Conservation (phyloP, 2,113 vertebrate species). For the Larimichthys polyactis region DNA sequence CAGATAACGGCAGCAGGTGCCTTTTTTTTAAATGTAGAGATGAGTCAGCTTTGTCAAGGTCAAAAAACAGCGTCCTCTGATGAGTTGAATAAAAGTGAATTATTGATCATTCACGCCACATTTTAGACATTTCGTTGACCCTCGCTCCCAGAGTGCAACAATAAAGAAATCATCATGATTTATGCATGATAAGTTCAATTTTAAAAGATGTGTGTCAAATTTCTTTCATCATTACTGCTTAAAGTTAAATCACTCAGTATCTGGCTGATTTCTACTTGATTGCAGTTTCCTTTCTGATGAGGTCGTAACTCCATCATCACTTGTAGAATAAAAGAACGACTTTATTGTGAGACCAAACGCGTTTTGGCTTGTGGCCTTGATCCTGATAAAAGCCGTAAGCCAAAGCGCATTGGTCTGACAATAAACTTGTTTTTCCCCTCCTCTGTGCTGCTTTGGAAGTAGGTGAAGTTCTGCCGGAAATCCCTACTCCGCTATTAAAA, state of each 20-base stretch:
- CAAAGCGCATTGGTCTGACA: too few species aligned
- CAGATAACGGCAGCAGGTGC: constrained; percentile 26
- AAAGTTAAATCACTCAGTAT: background rate
- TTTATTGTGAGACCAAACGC: too few species aligned
- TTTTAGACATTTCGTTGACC: background rate
- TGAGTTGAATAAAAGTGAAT: constrained; percentile 4
- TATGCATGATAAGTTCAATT: background rate
- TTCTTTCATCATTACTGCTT: background rate
- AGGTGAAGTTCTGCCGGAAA: too few species aligned
- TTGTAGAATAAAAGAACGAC: background rate
- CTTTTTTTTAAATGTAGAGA: background rate
- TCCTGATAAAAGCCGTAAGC: too few species aligned
- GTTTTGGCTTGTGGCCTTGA: too few species aligned
- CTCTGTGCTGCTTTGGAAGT: too few species aligned
- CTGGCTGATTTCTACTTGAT: background rate
- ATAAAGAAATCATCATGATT: background rate
- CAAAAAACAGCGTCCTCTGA: background rate
- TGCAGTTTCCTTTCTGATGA: too few species aligned
- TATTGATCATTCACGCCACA: background rate
- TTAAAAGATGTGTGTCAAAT: background rate
- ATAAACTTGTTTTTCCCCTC: too few species aligned
- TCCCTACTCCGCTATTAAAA: background rate
- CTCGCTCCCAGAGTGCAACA: background rate
- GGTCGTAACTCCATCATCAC: too few species aligned
- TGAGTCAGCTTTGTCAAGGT: constrained; percentile 6